Evolutionary conservation across 2,113 vertebrate genomes (phyloP).

Genomic region (Naja naja): DNA sequence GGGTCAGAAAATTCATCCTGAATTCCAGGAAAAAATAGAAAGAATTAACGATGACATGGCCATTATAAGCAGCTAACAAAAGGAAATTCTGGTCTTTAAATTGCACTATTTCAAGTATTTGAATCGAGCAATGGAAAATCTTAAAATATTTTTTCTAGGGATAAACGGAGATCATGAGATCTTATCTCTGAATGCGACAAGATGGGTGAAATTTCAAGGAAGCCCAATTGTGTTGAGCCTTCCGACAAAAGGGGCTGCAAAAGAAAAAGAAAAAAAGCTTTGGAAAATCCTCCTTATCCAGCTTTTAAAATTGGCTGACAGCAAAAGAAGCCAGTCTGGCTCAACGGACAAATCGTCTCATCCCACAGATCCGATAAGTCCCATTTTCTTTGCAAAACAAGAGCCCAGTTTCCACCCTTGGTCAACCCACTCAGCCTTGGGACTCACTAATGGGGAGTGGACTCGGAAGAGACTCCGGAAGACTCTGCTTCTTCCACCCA

Average conservation of each 20-base stretch:
- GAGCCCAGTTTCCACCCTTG: too few species aligned
- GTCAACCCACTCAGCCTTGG: too few species aligned
- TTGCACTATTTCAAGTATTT: background rate
- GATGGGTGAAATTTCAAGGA: background rate
- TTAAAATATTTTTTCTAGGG: background rate
- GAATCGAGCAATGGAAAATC: background rate
- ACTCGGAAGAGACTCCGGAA: background rate
- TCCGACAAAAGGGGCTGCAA: background rate
- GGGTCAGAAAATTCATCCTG: slow-evolving; percentile 83
- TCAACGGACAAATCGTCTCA: background rate
- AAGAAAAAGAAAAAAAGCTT: background rate
- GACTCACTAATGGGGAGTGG: background rate
- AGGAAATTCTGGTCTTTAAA: background rate
- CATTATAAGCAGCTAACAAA: background rate
- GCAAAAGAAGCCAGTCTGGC: too few species aligned
- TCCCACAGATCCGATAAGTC: background rate
- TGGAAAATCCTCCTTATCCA: background rate
- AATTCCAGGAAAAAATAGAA: background rate
- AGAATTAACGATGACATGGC: background rate
- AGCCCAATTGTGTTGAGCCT: background rate
- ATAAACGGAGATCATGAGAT: background rate
- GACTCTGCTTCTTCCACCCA: background rate
- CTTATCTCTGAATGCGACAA: background rate
- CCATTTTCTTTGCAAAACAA: background rate
- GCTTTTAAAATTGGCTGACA: background rate